Evolutionary conservation across 2,797 vertebrate genomes (phyloP), one percentile per base, ranked within the genome.

Genomic region (Crypturellus tataupa): DNA sequence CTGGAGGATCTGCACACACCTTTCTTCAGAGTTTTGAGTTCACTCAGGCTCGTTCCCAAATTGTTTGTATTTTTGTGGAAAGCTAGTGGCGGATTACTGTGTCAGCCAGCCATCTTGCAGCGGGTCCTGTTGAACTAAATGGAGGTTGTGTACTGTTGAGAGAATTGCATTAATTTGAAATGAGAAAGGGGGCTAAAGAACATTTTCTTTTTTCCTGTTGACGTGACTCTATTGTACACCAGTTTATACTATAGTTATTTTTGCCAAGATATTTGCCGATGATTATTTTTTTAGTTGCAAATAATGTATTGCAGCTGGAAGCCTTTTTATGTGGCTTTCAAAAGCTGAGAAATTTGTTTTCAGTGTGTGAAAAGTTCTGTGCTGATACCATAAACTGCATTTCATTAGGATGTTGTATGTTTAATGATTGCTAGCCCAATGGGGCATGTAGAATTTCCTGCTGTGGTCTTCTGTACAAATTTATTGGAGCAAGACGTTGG

Each of bases 321-420:
- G 73, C 87, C 89, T 89, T 94, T 97, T 93, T 71, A 90, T 85
- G 47, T 4, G 6, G 44, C 76, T 87, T 89, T 94, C 56, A 59
- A 65, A 89, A 90, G 84, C 73, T 95, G 93, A 96, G 92, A 97
- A 97, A 97, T 95, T 79, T 95, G 80, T 94, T 75, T 87, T 93
- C 80, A 68, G 47, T 62, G 95, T 92, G 93, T 95, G 96, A 91
- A 93, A 97, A 93, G 82, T 58, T 93, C 64, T 96, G 90, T 90
- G 55, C 94, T 81, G 64, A 86, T 95, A 77, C 81, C 77, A 39
- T 78, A 81, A 92, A 92, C 91, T 86, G 71, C 89, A 85, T 97
- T 97, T 96, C 94, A 92, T 97, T 97, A 96, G 94, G 87, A 83
- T 82, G 75, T 92, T 96, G 92, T 96, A 71, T 95, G 97, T 97